These are phyloP conservation scores for Drosophila aff. DNA, from an alignment of 1,140 invertebrate genomes.

Conservation along the genomic window DNA sequence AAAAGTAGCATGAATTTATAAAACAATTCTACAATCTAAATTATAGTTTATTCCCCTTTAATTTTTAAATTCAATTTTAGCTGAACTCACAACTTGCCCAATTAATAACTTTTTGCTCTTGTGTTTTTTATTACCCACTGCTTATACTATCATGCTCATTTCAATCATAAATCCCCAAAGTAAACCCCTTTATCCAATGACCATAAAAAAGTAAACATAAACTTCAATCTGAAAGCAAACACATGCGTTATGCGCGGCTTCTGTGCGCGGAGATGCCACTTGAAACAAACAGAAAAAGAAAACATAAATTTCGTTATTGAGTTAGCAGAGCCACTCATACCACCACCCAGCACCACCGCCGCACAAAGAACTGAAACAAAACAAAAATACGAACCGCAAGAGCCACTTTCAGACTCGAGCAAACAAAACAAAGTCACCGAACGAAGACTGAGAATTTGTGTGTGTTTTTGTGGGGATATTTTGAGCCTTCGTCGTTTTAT, in stretches of 20 bases:
- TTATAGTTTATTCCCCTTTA: background rate
- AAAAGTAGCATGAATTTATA: background rate
- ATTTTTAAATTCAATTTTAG: background rate
- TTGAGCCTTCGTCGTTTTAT: slow-evolving; percentile 67
- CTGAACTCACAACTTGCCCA: background rate
- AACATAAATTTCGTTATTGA: slow-evolving; percentile 76
- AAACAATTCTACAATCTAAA: background rate
- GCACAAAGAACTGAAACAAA: slow-evolving; percentile 29
- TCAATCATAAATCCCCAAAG: slow-evolving; percentile 18
- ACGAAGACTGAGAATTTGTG: slow-evolving; percentile 44
- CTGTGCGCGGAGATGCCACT: slow-evolving; percentile 53
- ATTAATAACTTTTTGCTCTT: background rate
- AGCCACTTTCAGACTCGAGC: slow-evolving; percentile 47
- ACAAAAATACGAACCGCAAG: slow-evolving; percentile 38
- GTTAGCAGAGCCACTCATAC: slow-evolving; percentile 43
- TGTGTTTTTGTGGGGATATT: slow-evolving; percentile 60
- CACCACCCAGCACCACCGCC: slow-evolving; percentile 12
- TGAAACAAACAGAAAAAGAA: slow-evolving; percentile 40
- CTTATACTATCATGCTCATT: slow-evolving; percentile 4
- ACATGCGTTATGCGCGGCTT: slow-evolving; percentile 33
- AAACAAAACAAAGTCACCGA: slow-evolving; percentile 45
- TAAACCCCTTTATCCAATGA: slow-evolving; percentile 10
- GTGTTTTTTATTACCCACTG: background rate
- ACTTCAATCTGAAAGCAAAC: slow-evolving; percentile 38
- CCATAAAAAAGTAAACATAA: slow-evolving; percentile 17